Evolutionary conservation across 2,888 invertebrate species (phyloP), one percentile per base, ranked within the genome.

Genomic region (Sphaeridia pumilis): DNA sequence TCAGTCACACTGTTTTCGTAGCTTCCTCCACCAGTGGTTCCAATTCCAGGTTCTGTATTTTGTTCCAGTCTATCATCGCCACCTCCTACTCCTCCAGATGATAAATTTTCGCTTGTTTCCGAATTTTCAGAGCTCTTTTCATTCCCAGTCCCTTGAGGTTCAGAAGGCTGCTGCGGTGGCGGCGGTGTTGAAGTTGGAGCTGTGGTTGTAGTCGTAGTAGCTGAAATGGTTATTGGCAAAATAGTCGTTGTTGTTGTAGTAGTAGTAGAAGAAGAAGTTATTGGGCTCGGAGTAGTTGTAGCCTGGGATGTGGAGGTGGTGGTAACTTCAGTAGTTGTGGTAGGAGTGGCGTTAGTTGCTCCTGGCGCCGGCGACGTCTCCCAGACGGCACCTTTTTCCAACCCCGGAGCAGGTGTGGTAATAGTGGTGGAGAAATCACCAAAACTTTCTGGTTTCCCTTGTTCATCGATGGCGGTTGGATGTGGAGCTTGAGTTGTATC

Each of bases 1-100:
- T 38, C 38, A 17, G 38, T 38, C 38, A 38, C 38, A 38, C 38
- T 38, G 17, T 38, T 38, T 17, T 38, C 38, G 20, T 38, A 38
- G 28, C 36, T 47, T 21, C 17, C 34, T 14, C n/a, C 21, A 5
- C 24, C 27, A 14, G 46, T 47, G 4, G 47, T 21, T 4, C 24
- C 14, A 44, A 14, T 22, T 45, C 47, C 28, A n/a, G n/a, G n/a
- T n/a, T n/a, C n/a, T 12, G 31, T 28, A 12, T 28, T n/a, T 17
- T 17, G 24, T n/a, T 24, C 22, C 3, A 31, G n/a, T 21, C 36
- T 46, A 5, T 17, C 38, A 14, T 20, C 38, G 7, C 38, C 38
- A 14, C 20, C 38, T 20, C 17, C 12, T 5, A 7, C 17, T 12
- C 4, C 7, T 17, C 38, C 38, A 38, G 12, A 5, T n/a, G n/a